These are phyloP conservation scores for Dexiosoma caninum DNA, from an alignment of 2,888 invertebrate genomes.

Conservation along the genomic window DNA sequence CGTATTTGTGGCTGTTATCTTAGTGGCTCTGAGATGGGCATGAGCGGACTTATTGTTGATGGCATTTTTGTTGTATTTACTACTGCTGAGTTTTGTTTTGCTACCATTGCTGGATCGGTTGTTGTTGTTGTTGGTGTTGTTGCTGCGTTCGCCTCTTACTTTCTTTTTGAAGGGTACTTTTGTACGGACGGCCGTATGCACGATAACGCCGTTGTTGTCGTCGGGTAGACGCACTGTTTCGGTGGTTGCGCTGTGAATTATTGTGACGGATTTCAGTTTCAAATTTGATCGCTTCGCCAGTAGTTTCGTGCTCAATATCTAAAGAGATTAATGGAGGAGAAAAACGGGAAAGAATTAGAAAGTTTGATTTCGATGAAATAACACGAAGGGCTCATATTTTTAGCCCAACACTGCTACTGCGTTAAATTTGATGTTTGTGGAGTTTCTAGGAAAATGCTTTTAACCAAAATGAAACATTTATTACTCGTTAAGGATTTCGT, in stretches of 20 bases:
- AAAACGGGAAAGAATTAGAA: not conserved
- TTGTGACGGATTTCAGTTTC: slow-evolving; percentile 91
- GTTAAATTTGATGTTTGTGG: not conserved
- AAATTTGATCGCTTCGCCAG: slow-evolving; percentile 88
- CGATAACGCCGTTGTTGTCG: slow-evolving; percentile 85
- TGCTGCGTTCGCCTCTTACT: slow-evolving; percentile 79
- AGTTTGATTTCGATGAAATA: not conserved
- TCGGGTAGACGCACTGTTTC: slow-evolving; percentile 91
- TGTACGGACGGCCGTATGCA: slow-evolving; percentile 91
- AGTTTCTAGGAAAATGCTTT: not conserved
- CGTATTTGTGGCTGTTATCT: slow-evolving; percentile 20
- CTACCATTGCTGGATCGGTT: slow-evolving; percentile 72
- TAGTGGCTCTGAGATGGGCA: slow-evolving; percentile 74
- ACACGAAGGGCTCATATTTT: not conserved
- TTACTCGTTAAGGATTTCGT: not conserved
- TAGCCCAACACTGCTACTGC: not conserved
- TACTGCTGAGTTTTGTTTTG: slow-evolving; percentile 65
- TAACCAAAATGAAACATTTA: not conserved
- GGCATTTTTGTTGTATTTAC: slow-evolving; percentile 71
- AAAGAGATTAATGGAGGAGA: slow-evolving; percentile 27
- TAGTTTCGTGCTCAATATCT: slow-evolving; percentile 89
- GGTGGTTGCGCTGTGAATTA: slow-evolving; percentile 92
- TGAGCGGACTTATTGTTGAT: slow-evolving; percentile 78
- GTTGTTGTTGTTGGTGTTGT: slow-evolving; percentile 68
- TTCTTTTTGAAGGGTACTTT: slow-evolving; percentile 92